Base-by-base conservation (phyloP, 2,113 vertebrate species). In the Pangasianodon hypophthalmus region DNA sequence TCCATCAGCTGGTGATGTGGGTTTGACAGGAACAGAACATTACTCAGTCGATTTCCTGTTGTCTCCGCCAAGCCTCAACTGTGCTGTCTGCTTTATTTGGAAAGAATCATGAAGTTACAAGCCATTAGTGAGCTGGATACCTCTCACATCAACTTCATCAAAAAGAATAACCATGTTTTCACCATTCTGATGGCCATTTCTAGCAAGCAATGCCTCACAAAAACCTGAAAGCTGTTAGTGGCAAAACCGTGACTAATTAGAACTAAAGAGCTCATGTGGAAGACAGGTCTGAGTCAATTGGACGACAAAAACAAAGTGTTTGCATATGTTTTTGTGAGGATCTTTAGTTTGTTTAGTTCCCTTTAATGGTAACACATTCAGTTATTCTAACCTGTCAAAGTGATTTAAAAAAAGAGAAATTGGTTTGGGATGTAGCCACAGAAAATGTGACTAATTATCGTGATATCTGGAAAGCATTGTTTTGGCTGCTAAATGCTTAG, bases 61-160 rank as follows among this genome's bases (percentile, higher is more conserved):
- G 85, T 75, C 37, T 86, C 84, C 32, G 83, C 84, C 75, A 88
- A 56, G 48, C 52, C 64, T 84, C 24, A 88, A 83, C 52, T 83
- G 67, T 24, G 3, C 62, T 58, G 82, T 67, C 71, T 85, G 90
- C 90, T 90, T 89, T 60, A 46, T 41, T 41, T 85, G 73, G 60
- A 94, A 86, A 77, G 48, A 41, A 90, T 87, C 93, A 94, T 94
- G 93, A 93, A 94, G 94, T 94, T 95, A 92, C 91, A 94, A 96
- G 94, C 94, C 94, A 96, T 96, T 95, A 94, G 91, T 37, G 77
- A 84, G 88, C 93, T 93, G 92, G 92, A 91, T 86, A 91, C 90
- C 90, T 32, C 84, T 91, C 16, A 91, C 37, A 60, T 62, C 56
- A 56, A 79, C 77, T 88, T 67, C 93, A 92, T 93, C 93, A 93